Evolutionary conservation across 2,797 vertebrate species (phyloP).

Genomic region (Gymnothorax javanicus): DNA sequence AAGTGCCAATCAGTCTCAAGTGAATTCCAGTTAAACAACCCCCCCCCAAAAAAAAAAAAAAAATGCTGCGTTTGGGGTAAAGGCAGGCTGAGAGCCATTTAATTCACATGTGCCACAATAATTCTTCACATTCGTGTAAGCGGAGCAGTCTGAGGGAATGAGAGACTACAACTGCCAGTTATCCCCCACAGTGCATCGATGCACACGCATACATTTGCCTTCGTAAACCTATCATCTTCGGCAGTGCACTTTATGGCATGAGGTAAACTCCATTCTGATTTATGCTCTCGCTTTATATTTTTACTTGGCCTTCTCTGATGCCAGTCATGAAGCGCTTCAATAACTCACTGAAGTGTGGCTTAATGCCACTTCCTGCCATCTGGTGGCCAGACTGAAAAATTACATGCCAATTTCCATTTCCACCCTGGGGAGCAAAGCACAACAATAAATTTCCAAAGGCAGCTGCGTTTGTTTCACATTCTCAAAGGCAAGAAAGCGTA

Average conservation of each 20-base stretch:
- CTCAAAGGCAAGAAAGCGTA: not conserved
- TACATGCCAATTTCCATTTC: not conserved
- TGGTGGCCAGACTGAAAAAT: slow-evolving; percentile 4
- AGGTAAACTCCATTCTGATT: not conserved
- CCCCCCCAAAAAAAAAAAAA: not conserved
- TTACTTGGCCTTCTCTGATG: not conserved
- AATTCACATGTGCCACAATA: not conserved
- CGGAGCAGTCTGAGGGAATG: not conserved
- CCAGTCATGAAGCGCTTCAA: not conserved
- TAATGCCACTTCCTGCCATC: not conserved
- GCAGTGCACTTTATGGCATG: not conserved
- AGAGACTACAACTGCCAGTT: not conserved
- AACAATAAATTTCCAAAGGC: not conserved
- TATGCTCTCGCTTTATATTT: slow-evolving; percentile 2
- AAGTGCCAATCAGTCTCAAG: not conserved
- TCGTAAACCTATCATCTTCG: not conserved
- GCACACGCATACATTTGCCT: not conserved
- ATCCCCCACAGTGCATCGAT: not conserved
- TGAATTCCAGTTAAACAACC: not conserved
- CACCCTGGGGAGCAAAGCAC: not conserved
- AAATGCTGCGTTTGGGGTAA: not conserved
- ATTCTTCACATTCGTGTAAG: not conserved
- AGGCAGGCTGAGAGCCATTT: not conserved
- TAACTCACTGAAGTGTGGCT: not conserved
- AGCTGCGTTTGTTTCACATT: not conserved